Percentiles rank a stretch among this genome's conserved stretches.
phyloP scores from a whole-genome alignment of 2,797 vertebrate species.

The Enteromius fasciolatus region DNA sequence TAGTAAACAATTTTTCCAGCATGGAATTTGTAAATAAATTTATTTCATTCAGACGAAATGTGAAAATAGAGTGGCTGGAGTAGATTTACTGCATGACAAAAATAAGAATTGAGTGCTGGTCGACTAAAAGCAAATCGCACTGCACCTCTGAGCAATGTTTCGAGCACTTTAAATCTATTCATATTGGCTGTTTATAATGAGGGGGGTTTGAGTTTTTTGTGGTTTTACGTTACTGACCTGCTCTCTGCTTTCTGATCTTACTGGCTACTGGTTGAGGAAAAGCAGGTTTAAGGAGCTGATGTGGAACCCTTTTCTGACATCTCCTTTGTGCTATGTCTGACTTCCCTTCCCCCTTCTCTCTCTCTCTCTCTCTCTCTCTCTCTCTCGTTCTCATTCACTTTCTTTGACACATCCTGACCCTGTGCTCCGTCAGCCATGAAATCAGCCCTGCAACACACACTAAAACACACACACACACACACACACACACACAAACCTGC shows the following conservation, averaged over 20 bases:
- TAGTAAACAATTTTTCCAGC: neutral
- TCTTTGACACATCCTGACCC: conserved; percentile 48
- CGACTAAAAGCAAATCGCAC: neutral
- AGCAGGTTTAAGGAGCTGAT: neutral
- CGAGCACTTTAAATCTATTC: conserved; percentile 2
- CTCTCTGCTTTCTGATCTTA: conserved; percentile 11
- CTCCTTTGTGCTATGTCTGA: conserved; percentile 22
- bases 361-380: conserved; percentile 2
- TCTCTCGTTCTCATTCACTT: conserved; percentile 12
- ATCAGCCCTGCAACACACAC: conserved; percentile 35
- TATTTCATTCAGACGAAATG: neutral
- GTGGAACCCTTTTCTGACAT: conserved; percentile 9
- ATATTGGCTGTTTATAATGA: neutral
- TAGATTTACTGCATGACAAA: conserved; percentile 13
- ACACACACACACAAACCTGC: conserved; percentile 18
- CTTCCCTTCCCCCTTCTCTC: conserved; percentile 18
- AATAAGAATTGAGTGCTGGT: neutral
- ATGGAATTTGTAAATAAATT: neutral
- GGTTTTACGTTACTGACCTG: neutral
- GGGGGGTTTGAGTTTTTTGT: neutral
- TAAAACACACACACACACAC: neutral
- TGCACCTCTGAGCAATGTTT: neutral
- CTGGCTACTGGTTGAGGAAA: neutral
- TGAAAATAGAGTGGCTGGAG: conserved; percentile 1
- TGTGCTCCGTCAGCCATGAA: conserved; percentile 57